Evolutionary conservation across 64 coral and sea anemone genomes (phyloP).

Genomic region (Pocillopora damicornis): DNA sequence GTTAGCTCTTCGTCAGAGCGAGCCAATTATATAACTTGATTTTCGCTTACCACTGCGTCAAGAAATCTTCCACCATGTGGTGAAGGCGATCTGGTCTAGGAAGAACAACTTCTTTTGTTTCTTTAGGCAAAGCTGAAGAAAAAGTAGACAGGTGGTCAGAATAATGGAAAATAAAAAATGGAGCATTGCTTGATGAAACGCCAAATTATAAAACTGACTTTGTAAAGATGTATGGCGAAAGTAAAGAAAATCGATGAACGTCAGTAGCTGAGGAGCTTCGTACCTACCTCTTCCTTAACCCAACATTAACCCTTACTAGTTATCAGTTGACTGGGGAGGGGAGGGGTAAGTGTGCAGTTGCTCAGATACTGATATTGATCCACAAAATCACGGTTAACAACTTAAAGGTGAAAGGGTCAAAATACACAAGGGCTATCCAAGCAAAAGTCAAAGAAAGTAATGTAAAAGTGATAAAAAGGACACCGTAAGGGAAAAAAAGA

Average conservation of each 20-base stretch:
- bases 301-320: too few species aligned
- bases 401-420: background rate
- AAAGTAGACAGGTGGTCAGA: background rate
- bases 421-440: background rate
- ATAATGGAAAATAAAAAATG: too few species aligned
- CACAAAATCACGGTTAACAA: too few species aligned
- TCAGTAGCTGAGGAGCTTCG: too few species aligned
- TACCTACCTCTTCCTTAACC: too few species aligned
- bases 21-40: background rate
- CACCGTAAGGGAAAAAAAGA: background rate
- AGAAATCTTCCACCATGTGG: conserved; percentile 86
- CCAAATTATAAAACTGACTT: too few species aligned
- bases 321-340: background rate
- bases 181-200: too few species aligned
- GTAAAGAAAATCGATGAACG: too few species aligned
- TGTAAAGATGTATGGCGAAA: too few species aligned
- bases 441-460: background rate
- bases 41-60: conserved; percentile 65
- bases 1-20: background rate
- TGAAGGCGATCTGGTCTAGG: conserved; percentile 83
- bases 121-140: conserved; percentile 16
- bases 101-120: conserved; percentile 32
- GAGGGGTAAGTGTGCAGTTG: too few species aligned
- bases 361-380: background rate
- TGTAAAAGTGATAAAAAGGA: background rate